phyloP scores from a whole-genome alignment of 2,888 invertebrate species.

The Pyralis farinalis region DNA sequence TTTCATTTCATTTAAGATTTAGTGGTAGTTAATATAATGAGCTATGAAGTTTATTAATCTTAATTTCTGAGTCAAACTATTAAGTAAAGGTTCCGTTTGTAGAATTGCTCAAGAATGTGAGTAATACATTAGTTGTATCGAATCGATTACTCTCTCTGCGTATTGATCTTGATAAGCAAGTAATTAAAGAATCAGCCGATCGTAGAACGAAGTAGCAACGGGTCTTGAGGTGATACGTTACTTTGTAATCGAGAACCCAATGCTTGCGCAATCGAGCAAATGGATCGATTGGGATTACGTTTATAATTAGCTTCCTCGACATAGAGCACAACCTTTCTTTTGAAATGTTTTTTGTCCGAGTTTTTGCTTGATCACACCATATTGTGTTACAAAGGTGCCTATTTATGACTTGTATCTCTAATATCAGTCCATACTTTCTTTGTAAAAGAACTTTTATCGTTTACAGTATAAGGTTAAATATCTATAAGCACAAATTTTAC shows the following conservation, averaged over 20 bases:
- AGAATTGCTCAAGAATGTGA: slow-evolving; percentile 12
- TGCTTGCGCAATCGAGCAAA: slow-evolving; percentile 66
- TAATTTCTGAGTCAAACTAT: slow-evolving; percentile 29
- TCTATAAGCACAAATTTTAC: neutral
- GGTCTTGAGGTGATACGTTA: slow-evolving; percentile 50
- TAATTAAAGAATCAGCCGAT: slow-evolving; percentile 61
- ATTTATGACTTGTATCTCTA: slow-evolving; percentile 5
- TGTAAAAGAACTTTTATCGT: neutral
- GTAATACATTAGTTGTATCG: slow-evolving; percentile 48
- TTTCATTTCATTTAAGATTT: slow-evolving; percentile 1
- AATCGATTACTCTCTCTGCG: slow-evolving; percentile 48
- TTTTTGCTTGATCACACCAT: slow-evolving; percentile 35
- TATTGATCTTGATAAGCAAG: slow-evolving; percentile 62
- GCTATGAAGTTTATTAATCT: slow-evolving; percentile 16
- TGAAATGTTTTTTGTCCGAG: slow-evolving; percentile 41
- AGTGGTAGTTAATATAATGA: slow-evolving; percentile 1
- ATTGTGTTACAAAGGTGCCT: slow-evolving; percentile 31
- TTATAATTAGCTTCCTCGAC: slow-evolving; percentile 64
- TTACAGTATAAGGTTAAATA: neutral
- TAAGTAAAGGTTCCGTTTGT: slow-evolving; percentile 25
- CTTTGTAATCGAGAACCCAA: slow-evolving; percentile 61
- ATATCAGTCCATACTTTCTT: neutral
- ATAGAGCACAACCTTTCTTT: slow-evolving; percentile 52
- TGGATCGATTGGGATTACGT: slow-evolving; percentile 66
- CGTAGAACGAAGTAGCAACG: slow-evolving; percentile 35